Percentiles rank a stretch among this genome's conserved stretches.
phyloP scores from a whole-genome alignment of 2,113 vertebrate genomes.

The Oreocharis arfaki region DNA sequence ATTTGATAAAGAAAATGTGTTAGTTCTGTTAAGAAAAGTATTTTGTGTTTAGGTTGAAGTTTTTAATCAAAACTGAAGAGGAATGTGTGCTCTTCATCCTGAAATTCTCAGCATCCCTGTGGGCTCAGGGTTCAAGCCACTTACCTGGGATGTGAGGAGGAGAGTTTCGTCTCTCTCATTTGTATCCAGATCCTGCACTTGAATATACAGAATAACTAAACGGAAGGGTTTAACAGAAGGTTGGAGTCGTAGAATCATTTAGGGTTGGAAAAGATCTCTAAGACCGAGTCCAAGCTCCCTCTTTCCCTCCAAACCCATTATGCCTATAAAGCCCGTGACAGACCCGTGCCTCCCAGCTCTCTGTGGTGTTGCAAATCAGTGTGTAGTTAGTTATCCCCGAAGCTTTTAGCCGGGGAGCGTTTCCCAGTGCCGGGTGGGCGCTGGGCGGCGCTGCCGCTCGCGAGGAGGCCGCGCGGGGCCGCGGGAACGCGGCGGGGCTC shows the following conservation, averaged over 20 bases:
- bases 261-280: background rate
- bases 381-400: accelerated
- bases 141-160: background rate
- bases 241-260: background rate
- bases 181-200: background rate
- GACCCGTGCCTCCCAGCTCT: accelerated
- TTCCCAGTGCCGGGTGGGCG: background rate
- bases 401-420: accelerated
- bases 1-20: background rate
- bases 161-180: background rate
- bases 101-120: background rate
- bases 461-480: background rate
- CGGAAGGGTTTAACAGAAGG: background rate
- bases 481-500: background rate
- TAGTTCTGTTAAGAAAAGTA: background rate
- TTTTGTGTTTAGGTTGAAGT: background rate
- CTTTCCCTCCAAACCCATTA: background rate
- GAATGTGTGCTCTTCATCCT: background rate
- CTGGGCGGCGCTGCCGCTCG: background rate
- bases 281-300: too few species aligned
- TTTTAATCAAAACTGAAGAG: background rate
- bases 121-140: background rate
- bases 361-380: accelerated
- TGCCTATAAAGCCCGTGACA: accelerated
- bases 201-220: background rate